Percentiles rank a stretch among this genome's conserved stretches.
Conservation (phyloP, 2,888 invertebrate species). For the Noctua fimbriata region DNA sequence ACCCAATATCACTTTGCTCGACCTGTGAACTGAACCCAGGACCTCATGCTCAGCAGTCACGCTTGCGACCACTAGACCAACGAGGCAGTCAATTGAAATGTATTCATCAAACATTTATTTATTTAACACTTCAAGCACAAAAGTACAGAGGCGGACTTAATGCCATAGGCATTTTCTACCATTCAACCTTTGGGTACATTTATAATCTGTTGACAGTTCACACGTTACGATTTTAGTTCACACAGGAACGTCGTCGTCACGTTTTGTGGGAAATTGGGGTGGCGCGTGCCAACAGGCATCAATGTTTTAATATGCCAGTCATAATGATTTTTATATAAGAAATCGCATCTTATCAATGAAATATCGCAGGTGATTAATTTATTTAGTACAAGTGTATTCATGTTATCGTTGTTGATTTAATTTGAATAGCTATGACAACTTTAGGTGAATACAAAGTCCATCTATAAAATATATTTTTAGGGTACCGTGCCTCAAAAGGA, state of each 20-base stretch:
- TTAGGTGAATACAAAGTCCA: background rate
- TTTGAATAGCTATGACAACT: background rate
- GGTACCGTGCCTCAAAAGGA: no score
- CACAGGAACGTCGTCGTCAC: background rate
- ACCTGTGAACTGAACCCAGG: background rate
- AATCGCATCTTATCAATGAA: background rate
- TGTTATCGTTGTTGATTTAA: background rate
- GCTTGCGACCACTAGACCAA: background rate
- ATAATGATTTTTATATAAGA: background rate
- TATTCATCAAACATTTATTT: background rate
- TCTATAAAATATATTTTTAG: no score
- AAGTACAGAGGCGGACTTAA: no score
- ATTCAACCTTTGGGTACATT: no score
- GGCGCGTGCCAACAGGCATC: background rate
- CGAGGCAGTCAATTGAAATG: background rate
- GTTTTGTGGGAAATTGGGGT: background rate
- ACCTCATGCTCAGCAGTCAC: background rate
- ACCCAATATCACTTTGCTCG: background rate
- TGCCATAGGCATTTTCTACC: no score
- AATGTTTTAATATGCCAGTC: background rate
- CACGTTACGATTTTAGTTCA: background rate
- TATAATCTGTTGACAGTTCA: conserved; percentile 15
- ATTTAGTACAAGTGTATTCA: background rate
- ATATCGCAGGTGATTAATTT: background rate
- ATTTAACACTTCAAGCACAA: no score